These are phyloP conservation scores for Melanogrammus aeglefinus DNA, from an alignment of 2,797 vertebrate genomes.

Conservation along the genomic window DNA sequence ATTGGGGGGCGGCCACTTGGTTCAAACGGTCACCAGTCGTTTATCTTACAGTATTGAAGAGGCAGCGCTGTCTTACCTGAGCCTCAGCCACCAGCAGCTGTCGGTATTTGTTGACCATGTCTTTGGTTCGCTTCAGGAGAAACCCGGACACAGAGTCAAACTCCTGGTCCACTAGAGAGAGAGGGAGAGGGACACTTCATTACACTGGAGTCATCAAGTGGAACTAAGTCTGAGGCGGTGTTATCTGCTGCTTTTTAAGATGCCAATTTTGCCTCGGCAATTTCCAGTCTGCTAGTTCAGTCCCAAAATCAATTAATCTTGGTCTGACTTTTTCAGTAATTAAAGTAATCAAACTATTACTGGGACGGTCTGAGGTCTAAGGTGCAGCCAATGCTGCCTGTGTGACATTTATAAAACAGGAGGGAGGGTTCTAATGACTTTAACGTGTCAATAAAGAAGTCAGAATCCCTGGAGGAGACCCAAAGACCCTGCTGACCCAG, in stretches of 20 bases:
- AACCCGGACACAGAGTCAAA: conserved; percentile 76
- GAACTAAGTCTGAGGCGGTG: not conserved
- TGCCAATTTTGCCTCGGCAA: not conserved
- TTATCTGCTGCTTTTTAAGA: not conserved
- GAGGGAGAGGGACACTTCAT: conserved; percentile 9
- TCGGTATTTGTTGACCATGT: conserved; percentile 82
- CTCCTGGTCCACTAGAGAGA: conserved; percentile 76
- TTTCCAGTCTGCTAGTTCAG: not conserved
- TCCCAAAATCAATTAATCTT: not conserved
- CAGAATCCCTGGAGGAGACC: not conserved
- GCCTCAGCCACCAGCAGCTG: conserved; percentile 77
- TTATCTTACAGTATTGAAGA: not conserved
- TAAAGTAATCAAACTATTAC: not conserved
- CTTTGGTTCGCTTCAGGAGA: conserved; percentile 77
- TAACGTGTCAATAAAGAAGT: not conserved
- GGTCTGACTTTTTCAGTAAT: not conserved
- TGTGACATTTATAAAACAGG: not conserved
- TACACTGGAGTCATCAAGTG: not conserved
- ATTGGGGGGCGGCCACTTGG: not conserved
- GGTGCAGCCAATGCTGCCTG: not conserved
- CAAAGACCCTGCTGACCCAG: conserved; percentile 55
- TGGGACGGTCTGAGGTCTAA: not conserved
- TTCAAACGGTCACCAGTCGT: not conserved
- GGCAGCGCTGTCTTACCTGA: conserved; percentile 57
- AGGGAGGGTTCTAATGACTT: not conserved